Conservation (phyloP, 2,113 vertebrate species). For the Onychorhynchus coronatus region DNA sequence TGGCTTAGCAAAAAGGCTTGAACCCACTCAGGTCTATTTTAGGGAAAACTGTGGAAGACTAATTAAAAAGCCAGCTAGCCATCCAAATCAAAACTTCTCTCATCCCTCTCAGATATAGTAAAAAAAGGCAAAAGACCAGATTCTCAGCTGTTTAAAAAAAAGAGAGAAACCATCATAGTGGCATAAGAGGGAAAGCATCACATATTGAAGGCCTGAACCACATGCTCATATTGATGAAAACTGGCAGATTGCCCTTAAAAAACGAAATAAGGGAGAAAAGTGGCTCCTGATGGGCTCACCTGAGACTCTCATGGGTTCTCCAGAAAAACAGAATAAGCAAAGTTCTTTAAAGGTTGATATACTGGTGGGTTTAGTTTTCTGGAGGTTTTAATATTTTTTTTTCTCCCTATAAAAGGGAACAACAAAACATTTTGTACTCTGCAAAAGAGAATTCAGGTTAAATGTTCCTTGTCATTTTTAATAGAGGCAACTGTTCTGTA, state of each 20-base stretch:
- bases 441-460: constrained; percentile 26
- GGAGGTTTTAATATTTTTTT: neutral
- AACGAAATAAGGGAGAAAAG: neutral
- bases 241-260: constrained; percentile 1
- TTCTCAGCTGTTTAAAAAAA: neutral
- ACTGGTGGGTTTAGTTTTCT: neutral
- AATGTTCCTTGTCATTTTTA: constrained; percentile 45
- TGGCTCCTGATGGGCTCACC: neutral
- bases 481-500: constrained; percentile 39
- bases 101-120: neutral
- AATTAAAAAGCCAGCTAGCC: neutral
- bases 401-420: neutral
- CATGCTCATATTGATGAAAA: neutral
- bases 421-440: neutral
- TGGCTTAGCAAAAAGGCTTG: neutral
- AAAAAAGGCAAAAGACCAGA: neutral
- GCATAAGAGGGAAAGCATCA: neutral
- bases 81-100: neutral
- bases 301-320: neutral
- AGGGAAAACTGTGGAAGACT: neutral
- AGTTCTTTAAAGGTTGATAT: constrained; percentile 19
- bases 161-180: neutral
- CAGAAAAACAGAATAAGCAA: neutral
- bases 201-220: neutral
- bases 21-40: neutral